A percentile compares a stretch with the other conserved stretches of the same genome.
Conservation (phyloP, 2,888 invertebrate species). For the Dolomedes plantarius region DNA sequence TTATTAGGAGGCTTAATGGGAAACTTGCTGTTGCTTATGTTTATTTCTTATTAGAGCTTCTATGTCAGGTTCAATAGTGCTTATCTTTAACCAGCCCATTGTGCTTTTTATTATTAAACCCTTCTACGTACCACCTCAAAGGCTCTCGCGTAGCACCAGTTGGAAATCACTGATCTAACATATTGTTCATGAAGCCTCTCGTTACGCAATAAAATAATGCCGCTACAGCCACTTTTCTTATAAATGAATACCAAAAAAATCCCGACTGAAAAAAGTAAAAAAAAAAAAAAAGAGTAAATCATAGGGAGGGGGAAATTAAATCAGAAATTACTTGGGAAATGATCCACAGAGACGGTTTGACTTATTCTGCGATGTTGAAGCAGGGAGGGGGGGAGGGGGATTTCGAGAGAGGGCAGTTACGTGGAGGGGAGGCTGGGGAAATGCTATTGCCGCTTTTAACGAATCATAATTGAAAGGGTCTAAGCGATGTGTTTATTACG, state of each 20-base stretch:
- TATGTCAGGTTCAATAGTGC: too few species aligned
- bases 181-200: constrained; percentile 21
- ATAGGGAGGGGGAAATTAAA: constrained; percentile 39
- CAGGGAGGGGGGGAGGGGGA: constrained; percentile 4
- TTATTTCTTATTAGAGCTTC: too few species aligned
- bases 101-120: too few species aligned
- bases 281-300: neutral
- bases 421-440: constrained; percentile 22
- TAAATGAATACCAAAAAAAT: neutral
- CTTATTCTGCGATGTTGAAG: constrained; percentile 42
- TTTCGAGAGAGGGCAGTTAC: neutral
- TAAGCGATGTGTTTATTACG: constrained; percentile 66
- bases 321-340: constrained; percentile 47
- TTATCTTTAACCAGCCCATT: too few species aligned
- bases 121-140: too few species aligned
- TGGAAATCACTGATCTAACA: too few species aligned
- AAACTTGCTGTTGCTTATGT: too few species aligned
- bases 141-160: too few species aligned
- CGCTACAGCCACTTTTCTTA: neutral
- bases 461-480: constrained; percentile 69
- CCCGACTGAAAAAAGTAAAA: neutral
- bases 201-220: constrained; percentile 29
- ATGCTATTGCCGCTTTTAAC: constrained; percentile 60
- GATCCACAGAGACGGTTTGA: constrained; percentile 54
- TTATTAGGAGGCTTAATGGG: too few species aligned